phyloP scores from a whole-genome alignment of 2,888 invertebrate genomes.

The Nezara viridula region DNA sequence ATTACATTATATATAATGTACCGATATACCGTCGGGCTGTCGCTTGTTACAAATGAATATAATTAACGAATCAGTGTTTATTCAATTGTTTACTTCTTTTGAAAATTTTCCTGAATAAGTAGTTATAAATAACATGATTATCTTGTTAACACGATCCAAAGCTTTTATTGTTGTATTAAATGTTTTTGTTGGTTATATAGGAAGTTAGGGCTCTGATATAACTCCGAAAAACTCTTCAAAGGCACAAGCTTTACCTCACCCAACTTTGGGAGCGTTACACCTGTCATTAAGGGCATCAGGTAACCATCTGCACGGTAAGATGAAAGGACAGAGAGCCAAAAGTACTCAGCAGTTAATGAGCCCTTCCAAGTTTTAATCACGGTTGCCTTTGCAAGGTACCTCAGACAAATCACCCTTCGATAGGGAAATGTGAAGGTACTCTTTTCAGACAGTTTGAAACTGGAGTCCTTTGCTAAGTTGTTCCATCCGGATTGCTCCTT shows the following conservation, averaged over 20 bases:
- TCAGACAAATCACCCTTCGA: not conserved
- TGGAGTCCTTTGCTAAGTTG: not conserved
- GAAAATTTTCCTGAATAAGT: too few relatives aligned
- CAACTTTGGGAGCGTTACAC: not conserved
- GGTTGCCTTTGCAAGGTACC: not conserved
- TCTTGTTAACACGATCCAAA: too few relatives aligned
- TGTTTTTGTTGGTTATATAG: not conserved
- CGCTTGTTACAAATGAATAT: too few relatives aligned
- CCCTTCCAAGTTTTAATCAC: conserved; percentile 1
- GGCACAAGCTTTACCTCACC: not conserved
- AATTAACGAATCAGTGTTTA: too few relatives aligned
- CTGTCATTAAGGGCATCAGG: not conserved
- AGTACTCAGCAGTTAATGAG: not conserved
- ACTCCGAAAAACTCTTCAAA: not conserved
- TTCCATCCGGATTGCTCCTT: not conserved
- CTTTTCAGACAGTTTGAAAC: not conserved
- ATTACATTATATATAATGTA: too few relatives aligned
- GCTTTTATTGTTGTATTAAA: too few relatives aligned
- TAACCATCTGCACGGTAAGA: not conserved
- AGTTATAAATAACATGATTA: too few relatives aligned
- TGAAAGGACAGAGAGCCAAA: not conserved
- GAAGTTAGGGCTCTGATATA: not conserved
- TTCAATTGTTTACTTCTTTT: too few relatives aligned
- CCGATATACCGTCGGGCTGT: too few relatives aligned
- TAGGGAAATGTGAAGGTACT: not conserved